A percentile compares a stretch with the other conserved stretches of the same genome.
These are phyloP conservation scores for Archips crataeganus DNA, from an alignment of 2,888 invertebrate species.

Conservation along the genomic window DNA sequence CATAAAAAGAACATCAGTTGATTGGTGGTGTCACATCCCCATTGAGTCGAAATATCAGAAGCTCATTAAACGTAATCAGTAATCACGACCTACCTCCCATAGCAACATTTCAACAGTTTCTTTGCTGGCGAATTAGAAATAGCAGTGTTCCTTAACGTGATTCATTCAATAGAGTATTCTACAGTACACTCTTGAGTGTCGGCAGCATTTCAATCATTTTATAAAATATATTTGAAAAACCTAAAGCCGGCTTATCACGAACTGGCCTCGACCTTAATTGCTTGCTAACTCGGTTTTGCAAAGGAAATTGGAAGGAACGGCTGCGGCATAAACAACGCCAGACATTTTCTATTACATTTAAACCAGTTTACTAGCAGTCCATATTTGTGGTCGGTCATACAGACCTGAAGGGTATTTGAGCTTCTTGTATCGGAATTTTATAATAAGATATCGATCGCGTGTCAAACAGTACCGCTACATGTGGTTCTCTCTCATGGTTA, in stretches of 20 bases:
- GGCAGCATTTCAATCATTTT: background rate
- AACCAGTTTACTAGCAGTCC: conserved; percentile 24
- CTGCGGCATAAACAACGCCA: conserved; percentile 20
- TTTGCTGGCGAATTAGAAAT: background rate
- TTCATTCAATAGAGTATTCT: background rate
- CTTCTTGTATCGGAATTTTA: conserved; percentile 25
- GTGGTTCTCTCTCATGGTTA: conserved; percentile 21
- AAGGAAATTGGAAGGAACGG: conserved; percentile 31
- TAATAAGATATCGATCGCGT: conserved; percentile 25
- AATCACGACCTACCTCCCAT: no score
- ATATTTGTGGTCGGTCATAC: conserved; percentile 11
- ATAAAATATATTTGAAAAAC: conserved; percentile 13
- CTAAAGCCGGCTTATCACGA: conserved; percentile 40
- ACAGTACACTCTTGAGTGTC: background rate
- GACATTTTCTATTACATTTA: conserved; percentile 31
- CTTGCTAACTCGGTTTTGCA: conserved; percentile 30
- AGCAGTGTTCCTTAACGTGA: background rate
- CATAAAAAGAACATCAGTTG: no score
- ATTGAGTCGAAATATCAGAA: no score
- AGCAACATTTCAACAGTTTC: background rate
- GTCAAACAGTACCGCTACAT: conserved; percentile 19
- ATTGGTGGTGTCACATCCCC: no score
- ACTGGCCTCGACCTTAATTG: conserved; percentile 52
- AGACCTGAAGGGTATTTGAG: background rate
- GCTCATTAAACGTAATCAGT: no score